Percentiles rank a stretch among this genome's conserved stretches.
These are phyloP conservation scores for Caradrina kadenii DNA, from an alignment of 2,888 invertebrate species.

Conservation along the genomic window DNA sequence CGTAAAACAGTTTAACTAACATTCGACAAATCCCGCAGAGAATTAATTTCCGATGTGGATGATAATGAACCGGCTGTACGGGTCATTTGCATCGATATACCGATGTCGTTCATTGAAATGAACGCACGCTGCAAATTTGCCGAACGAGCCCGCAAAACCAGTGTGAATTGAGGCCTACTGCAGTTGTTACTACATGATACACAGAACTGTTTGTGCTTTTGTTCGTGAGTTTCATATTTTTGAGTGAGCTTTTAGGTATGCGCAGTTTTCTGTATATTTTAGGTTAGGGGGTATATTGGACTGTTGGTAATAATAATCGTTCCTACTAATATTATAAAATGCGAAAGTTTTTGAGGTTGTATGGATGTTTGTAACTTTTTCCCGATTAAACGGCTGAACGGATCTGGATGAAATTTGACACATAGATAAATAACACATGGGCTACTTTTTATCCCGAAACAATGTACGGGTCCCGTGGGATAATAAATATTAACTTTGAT, in stretches of 20 bases:
- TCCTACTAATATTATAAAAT: too few relatives aligned
- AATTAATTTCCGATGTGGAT: conserved; percentile 83
- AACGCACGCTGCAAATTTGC: conserved; percentile 75
- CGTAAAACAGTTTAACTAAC: conserved; percentile 77
- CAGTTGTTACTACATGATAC: conserved; percentile 43
- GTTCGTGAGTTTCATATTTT: conserved; percentile 21
- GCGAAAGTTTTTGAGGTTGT: too few relatives aligned
- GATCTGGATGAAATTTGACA: too few relatives aligned
- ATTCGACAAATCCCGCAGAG: conserved; percentile 71
- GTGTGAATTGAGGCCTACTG: conserved; percentile 49
- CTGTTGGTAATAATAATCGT: too few relatives aligned
- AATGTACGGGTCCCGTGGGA: too few relatives aligned
- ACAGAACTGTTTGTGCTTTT: conserved; percentile 25
- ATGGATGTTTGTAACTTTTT: too few relatives aligned
- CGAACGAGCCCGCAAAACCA: conserved; percentile 65
- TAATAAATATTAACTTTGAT: too few relatives aligned
- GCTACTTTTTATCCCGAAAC: too few relatives aligned
- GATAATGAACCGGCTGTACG: conserved; percentile 79
- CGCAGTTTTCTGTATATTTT: conserved; percentile 1
- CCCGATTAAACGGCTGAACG: too few relatives aligned
- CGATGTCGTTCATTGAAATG: conserved; percentile 77
- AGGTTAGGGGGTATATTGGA: too few relatives aligned
- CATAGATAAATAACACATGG: too few relatives aligned
- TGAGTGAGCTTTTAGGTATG: conserved; percentile 5
- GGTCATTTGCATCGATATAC: conserved; percentile 81